These are phyloP conservation scores for Onychostoma macrolepis DNA, from an alignment of 2,113 vertebrate genomes.

Conservation along the genomic window DNA sequence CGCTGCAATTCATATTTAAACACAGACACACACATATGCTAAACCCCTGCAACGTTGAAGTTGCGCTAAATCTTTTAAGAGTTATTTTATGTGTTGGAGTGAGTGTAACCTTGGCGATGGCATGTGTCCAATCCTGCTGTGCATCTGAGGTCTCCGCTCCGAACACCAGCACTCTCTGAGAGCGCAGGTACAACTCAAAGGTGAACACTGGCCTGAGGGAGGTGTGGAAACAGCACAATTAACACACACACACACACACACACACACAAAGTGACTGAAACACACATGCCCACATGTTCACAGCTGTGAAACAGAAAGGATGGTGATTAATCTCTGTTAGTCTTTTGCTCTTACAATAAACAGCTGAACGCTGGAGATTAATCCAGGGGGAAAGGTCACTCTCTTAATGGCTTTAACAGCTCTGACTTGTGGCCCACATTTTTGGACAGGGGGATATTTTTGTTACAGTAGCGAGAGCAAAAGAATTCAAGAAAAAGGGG, in stretches of 20 bases:
- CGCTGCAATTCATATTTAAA: not conserved
- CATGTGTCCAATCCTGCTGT: conserved; percentile 88
- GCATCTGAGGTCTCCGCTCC: conserved; percentile 85
- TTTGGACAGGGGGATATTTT: conserved; percentile 2
- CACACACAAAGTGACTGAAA: conserved; percentile 13
- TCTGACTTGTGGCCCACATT: conserved; percentile 33
- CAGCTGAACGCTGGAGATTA: conserved; percentile 51
- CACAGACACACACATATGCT: not conserved
- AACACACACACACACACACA: conserved; percentile 30
- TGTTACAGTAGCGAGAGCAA: conserved; percentile 23
- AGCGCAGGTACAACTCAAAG: conserved; percentile 90
- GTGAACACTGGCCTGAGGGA: conserved; percentile 86
- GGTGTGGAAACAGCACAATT: conserved; percentile 48
- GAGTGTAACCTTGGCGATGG: conserved; percentile 86
- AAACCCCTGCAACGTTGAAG: not conserved
- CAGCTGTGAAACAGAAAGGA: conserved; percentile 59
- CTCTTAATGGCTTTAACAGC: conserved; percentile 66
- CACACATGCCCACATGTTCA: conserved; percentile 32
- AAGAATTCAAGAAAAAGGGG: not conserved
- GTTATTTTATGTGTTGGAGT: conserved; percentile 28
- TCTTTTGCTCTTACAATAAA: conserved; percentile 58
- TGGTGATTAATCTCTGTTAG: conserved; percentile 71
- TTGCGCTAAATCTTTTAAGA: conserved; percentile 48
- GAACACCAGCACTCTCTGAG: conserved; percentile 86
- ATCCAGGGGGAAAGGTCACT: conserved; percentile 63